Percentiles rank a stretch among this genome's conserved stretches.
phyloP scores from a whole-genome alignment of 2,113 vertebrate species.

The Paramisgurnus dabryanus region DNA sequence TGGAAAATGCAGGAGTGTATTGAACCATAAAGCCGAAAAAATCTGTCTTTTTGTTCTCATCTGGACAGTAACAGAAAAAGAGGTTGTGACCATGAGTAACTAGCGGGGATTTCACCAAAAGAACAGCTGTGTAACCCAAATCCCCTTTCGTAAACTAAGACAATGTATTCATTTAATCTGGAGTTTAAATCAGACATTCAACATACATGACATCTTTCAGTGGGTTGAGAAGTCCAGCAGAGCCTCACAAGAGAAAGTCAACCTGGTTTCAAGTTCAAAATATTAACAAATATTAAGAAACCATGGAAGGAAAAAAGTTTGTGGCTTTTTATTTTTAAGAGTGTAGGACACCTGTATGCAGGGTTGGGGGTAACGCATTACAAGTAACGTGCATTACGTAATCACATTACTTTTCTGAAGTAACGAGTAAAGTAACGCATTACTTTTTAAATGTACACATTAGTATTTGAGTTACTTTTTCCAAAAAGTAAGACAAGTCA shows the following conservation, averaged over 20 bases:
- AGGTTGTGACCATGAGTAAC: slow-evolving; percentile 36
- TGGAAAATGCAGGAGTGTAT: background rate
- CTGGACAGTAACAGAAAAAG: slow-evolving; percentile 41
- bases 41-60: slow-evolving; percentile 1
- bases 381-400: too few species aligned
- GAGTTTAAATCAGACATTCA: background rate
- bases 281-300: too few species aligned
- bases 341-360: too few species aligned
- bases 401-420: too few species aligned
- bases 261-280: too few species aligned
- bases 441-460: too few species aligned
- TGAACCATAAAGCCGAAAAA: slow-evolving; percentile 8
- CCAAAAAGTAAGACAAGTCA: too few species aligned
- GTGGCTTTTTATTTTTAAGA: too few species aligned
- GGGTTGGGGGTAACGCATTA: too few species aligned
- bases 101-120: slow-evolving; percentile 35
- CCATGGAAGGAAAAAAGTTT: too few species aligned
- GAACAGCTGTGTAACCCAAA: slow-evolving; percentile 4
- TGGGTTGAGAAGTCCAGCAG: background rate
- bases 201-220: background rate
- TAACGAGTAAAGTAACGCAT: too few species aligned
- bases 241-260: background rate
- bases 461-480: too few species aligned
- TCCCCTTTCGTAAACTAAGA: slow-evolving; percentile 15
- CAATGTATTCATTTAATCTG: background rate